These are phyloP conservation scores for Alouatta palliata DNA, from an alignment of 2,113 vertebrate species.

Conservation along the genomic window DNA sequence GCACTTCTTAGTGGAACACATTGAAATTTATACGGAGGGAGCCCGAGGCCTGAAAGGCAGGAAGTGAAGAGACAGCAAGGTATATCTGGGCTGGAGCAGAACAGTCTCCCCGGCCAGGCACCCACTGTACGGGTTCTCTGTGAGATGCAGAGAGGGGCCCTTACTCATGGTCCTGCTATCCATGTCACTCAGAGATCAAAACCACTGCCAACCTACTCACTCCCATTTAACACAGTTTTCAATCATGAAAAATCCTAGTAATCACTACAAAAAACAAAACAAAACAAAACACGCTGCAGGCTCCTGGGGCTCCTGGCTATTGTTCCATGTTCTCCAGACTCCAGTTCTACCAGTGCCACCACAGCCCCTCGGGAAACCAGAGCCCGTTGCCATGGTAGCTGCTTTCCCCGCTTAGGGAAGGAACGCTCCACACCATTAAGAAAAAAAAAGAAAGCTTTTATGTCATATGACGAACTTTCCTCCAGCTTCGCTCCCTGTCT, in stretches of 20 bases:
- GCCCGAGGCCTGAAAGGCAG: background rate
- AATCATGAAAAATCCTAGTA: conserved; percentile 13
- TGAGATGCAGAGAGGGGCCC: background rate
- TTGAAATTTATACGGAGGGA: background rate
- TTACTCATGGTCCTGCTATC: background rate
- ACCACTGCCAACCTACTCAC: background rate
- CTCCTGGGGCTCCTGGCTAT: background rate
- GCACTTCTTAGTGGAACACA: background rate
- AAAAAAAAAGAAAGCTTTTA: conserved; percentile 70
- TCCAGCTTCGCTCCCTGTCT: conserved; percentile 31
- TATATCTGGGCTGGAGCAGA: background rate
- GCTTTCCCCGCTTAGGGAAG: conserved; percentile 4
- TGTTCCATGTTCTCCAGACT: conserved; percentile 6
- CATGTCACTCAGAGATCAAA: background rate
- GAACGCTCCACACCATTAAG: conserved; percentile 7
- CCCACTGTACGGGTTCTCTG: background rate
- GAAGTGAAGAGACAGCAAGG: background rate
- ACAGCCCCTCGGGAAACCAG: background rate
- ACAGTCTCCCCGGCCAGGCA: background rate
- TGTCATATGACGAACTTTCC: conserved; percentile 10
- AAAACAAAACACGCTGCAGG: background rate
- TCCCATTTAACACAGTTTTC: background rate
- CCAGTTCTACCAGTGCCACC: background rate
- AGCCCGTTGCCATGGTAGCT: conserved; percentile 67
- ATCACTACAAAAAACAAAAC: background rate